Evolutionary conservation across 2,113 vertebrate genomes (phyloP).

Genomic region (Sylvilagus bachmani): DNA sequence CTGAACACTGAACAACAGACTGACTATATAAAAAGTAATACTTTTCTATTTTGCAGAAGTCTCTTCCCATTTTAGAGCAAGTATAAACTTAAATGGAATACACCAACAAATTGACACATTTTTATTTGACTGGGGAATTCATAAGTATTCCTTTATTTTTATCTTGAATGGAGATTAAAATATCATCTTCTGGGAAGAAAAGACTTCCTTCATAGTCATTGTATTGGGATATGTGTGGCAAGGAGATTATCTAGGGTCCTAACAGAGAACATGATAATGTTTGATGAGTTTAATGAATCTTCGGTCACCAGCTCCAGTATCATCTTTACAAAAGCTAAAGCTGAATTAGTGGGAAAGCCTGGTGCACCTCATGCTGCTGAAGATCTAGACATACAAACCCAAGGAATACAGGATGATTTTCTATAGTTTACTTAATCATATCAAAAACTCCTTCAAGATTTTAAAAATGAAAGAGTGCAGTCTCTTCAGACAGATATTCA

Average conservation of each 20-base stretch:
- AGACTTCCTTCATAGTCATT: conserved; percentile 68
- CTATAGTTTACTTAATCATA: conserved; percentile 31
- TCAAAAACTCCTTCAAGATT: conserved; percentile 45
- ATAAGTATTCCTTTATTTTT: conserved; percentile 77
- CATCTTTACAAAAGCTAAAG: conserved; percentile 79
- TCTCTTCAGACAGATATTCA: conserved; percentile 37
- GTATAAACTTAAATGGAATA: conserved; percentile 72
- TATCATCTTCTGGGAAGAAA: conserved; percentile 72
- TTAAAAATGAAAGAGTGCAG: conserved; percentile 64
- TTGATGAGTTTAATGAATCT: conserved; percentile 80
- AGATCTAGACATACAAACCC: conserved; percentile 42
- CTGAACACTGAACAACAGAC: conserved; percentile 73
- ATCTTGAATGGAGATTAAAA: conserved; percentile 66
- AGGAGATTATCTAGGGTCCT: conserved; percentile 81
- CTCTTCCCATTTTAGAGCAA: conserved; percentile 57
- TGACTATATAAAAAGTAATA: conserved; percentile 75
- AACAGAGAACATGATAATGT: conserved; percentile 76
- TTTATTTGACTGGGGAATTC: conserved; percentile 70
- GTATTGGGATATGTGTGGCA: conserved; percentile 40
- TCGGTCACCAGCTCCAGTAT: conserved; percentile 71
- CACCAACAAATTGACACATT: conserved; percentile 71
- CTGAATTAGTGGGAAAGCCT: conserved; percentile 53
- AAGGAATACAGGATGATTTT: conserved; percentile 65
- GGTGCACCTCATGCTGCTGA: conserved; percentile 41
- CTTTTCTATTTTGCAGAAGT: conserved; percentile 60